Base-by-base conservation (phyloP, 2,797 vertebrate genomes). In the Sebastes diploproa region DNA sequence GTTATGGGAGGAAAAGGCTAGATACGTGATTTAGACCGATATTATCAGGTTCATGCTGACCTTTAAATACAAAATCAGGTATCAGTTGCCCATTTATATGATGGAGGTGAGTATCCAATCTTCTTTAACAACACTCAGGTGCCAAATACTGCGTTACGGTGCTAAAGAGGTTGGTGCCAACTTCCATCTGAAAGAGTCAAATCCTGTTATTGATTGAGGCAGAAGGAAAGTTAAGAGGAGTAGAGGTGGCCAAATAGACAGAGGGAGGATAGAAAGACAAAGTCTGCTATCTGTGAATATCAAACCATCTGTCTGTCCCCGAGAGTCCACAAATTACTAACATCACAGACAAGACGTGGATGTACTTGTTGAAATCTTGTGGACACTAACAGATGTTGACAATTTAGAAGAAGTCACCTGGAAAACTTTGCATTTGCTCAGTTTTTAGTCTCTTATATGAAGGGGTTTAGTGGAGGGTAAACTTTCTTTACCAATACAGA, bases 281-380 rank as follows among this genome's bases (percentile, higher is more conserved):
- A 82, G 74, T 75, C 71, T 85, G 82, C 59, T 80, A 61, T 86
- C 85, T 83, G 90, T 82, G 81, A 89, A 86, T 81, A 79, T 88
- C 80, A 90, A 89, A 91, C 87, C 88, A 91, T 91, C 91, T 92
- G 88, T 85, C 82, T 34, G 82, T 82, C 86, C 55, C 62, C 55
- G 66, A 83, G 54, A 76, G 79, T 61, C 81, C 55, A 55, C 60
- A 58, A 27, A 72, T 72, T 20, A 67, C 60, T 29, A 69, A 83
- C 75, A 67, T 63, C 75, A 6, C 77, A 65, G 12, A 58, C 29
- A 22, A 60, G 46, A 81, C 4, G 7, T 3, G 74, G 59, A 32
- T 32, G 52, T 2, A 11, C 20, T n/a, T 8, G 22, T 3, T 20
- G n/a, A 66, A 50, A 64, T n/a, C 23, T 22, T 9, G 34, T n/a